Evolutionary conservation across 2,888 invertebrate species (phyloP), one percentile per base, ranked within the genome.

Genomic region (Patella depressa): DNA sequence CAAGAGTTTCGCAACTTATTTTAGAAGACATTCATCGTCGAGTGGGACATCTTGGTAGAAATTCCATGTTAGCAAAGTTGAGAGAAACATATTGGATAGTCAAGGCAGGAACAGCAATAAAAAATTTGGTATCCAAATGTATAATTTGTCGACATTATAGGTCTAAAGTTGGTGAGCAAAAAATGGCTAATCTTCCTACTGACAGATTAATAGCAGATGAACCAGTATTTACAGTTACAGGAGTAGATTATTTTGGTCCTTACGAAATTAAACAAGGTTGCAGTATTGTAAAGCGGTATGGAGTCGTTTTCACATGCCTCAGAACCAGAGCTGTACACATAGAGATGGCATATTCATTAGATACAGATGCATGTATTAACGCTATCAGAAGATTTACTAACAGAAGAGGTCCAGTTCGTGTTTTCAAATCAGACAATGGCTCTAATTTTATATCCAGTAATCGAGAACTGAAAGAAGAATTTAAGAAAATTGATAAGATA

Each of bases 381-480:
- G n/a, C n/a, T n/a, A n/a, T 81, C 9, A n/a, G 75, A 14, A 59
- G 74, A 17, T 82, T 82, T 73, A 34, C 75, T 5, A 75, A 77
- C 9, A 55, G 78, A 29, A 72, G 82, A 75, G 79, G 80, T 24
- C 17, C 45, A 15, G 57, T 73, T 15, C 71, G 55, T n/a, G 15
- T 24, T 9, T 69, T 77, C 2, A 54, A 69, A n/a, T 79, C 77
- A 2, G 80, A 82, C 53, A 79, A 82, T 74, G 80, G 82, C 12
- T 75, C 80, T 7, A 80, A 82, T 53, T 53, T 81, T 11, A 77
- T 83, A 14, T 80, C 79, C 54, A 78, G 76, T 12, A 74, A 81
- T 34, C 72, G 57, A 53, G 81, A 83, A 71, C 17, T 80, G 15
- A 55, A 55, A 78, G 71, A 74, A 53, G 69, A 70, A 55, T 79